These are phyloP conservation scores for Drosophila colorata DNA, from an alignment of 2,888 invertebrate genomes.

Conservation along the genomic window DNA sequence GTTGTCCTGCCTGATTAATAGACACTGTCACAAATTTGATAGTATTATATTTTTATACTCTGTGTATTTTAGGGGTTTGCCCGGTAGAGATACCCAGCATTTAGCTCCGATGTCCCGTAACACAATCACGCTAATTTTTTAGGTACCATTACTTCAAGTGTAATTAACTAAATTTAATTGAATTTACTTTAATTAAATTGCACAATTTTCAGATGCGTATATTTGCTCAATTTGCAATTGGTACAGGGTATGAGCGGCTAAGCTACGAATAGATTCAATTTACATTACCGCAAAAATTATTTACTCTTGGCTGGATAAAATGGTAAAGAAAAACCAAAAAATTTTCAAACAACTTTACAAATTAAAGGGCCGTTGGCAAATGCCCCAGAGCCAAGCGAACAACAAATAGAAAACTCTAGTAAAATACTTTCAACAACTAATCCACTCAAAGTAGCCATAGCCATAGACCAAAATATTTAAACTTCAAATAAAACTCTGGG, in stretches of 20 bases:
- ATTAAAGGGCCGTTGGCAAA: constrained; percentile 35
- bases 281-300: constrained; percentile 47
- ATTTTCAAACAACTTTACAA: constrained; percentile 40
- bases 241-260: neutral
- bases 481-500: constrained; percentile 17
- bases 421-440: constrained; percentile 37
- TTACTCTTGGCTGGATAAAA: constrained; percentile 38
- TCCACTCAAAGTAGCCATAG: constrained; percentile 35
- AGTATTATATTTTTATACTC: too few species aligned
- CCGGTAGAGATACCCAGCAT: too few species aligned
- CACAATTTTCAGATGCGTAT: neutral
- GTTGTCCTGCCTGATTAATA: constrained; percentile 25
- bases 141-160: too few species aligned
- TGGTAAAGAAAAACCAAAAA: constrained; percentile 12
- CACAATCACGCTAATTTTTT: too few species aligned
- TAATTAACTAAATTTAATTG: too few species aligned
- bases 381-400: constrained; percentile 9
- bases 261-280: constrained; percentile 44
- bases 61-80: neutral
- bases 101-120: too few species aligned
- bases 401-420: constrained; percentile 7
- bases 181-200: too few species aligned
- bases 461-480: constrained; percentile 11
- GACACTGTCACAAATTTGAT: neutral
- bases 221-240: too few species aligned